Conservation (phyloP, 1,140 invertebrate species). For the Cataglyphis hispanica region DNA sequence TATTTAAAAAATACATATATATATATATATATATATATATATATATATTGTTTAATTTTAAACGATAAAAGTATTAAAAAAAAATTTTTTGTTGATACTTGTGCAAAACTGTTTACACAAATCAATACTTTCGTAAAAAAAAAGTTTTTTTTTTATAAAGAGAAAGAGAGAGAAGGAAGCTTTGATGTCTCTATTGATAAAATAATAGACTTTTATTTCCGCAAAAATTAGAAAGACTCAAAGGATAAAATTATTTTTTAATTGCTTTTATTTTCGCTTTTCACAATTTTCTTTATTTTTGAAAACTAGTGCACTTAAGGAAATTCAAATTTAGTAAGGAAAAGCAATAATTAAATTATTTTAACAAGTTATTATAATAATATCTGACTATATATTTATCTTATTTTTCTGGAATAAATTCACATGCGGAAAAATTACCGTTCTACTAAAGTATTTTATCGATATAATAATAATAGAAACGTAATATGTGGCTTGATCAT, state of each 20-base stretch:
- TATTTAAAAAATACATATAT: too few species aligned
- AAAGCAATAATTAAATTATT: conserved; percentile 2
- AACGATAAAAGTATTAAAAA: neutral
- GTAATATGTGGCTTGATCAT: conserved; percentile 6
- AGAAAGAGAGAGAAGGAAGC: too few species aligned
- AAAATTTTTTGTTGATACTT: neutral
- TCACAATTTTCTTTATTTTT: neutral
- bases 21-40: too few species aligned
- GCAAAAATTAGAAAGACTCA: too few species aligned
- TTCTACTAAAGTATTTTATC: neutral
- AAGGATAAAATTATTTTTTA: too few species aligned
- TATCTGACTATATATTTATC: neutral
- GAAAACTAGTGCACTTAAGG: neutral
- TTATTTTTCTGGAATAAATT: conserved; percentile 14
- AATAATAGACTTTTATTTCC: neutral
- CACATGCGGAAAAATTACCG: neutral
- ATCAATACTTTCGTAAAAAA: conserved; percentile 11
- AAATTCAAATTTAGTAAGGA: neutral
- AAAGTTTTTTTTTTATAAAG: neutral
- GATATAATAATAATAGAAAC: conserved; percentile 15
- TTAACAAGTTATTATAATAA: neutral
- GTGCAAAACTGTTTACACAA: neutral
- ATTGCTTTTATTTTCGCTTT: neutral
- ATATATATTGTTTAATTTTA: neutral
- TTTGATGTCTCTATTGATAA: neutral